Evolutionary conservation across 2,888 invertebrate species (phyloP).

Genomic region (Pseudolycoriella hygida): DNA sequence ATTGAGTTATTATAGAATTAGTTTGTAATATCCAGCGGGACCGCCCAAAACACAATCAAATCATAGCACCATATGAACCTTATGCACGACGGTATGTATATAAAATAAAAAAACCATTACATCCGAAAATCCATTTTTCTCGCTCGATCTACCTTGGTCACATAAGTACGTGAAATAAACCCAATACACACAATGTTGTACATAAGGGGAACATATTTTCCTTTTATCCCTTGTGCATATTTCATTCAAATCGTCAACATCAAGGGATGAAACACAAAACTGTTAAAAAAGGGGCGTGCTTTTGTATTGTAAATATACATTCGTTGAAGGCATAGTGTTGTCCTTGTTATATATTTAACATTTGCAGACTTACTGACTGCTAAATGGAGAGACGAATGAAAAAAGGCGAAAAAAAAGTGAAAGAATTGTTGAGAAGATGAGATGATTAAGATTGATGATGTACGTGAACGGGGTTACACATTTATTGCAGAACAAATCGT

Average conservation of each 20-base stretch:
- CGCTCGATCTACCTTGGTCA: slow-evolving; percentile 1
- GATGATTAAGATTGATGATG: not conserved
- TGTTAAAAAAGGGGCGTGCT: not conserved
- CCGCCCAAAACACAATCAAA: not conserved
- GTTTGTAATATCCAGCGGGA: slow-evolving; percentile 8
- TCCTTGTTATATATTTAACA: not conserved
- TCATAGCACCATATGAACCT: no score
- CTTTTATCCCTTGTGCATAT: not conserved
- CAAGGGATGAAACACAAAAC: not conserved
- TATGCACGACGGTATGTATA: no score
- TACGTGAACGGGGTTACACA: not conserved
- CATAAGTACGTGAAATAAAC: not conserved
- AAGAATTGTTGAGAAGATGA: not conserved
- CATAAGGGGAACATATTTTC: slow-evolving; percentile 1
- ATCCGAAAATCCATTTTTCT: slow-evolving; percentile 2
- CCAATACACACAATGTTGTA: not conserved
- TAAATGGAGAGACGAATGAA: not conserved
- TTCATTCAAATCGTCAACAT: not conserved
- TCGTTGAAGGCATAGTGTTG: not conserved
- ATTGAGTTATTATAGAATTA: slow-evolving; percentile 31
- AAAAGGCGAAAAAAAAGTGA: not conserved
- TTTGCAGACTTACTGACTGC: not conserved
- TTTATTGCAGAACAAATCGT: slow-evolving; percentile 1
- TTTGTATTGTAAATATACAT: not conserved
- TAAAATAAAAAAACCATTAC: not conserved